Evolutionary conservation across 1,140 invertebrate species (phyloP).

Genomic region (Coptotermes formosanus): DNA sequence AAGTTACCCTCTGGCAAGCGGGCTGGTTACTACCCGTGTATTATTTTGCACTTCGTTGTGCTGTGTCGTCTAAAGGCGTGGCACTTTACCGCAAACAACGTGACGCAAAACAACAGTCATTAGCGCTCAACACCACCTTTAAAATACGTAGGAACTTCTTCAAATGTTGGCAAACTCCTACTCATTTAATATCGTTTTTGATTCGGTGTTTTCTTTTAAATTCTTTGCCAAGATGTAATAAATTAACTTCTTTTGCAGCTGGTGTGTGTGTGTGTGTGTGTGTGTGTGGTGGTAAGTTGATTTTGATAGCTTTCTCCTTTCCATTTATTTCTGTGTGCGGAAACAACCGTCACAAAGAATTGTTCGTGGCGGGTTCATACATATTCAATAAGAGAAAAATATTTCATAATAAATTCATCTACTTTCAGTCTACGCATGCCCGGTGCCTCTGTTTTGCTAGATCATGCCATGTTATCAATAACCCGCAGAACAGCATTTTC

Average conservation of each 20-base stretch:
- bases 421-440: no score
- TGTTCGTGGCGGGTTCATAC: no score
- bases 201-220: not conserved
- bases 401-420: no score
- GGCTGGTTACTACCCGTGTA: not conserved
- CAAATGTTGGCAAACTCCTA: not conserved
- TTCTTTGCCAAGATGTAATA: not conserved
- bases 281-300: not conserved
- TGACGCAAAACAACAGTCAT: not conserved
- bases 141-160: not conserved
- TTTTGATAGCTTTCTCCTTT: not conserved
- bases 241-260: not conserved
- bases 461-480: no score
- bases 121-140: not conserved
- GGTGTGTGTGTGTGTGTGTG: not conserved
- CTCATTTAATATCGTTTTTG: not conserved
- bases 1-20: no score
- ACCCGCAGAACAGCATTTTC: no score
- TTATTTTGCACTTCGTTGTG: not conserved
- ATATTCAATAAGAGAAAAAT: no score
- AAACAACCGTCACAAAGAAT: no score
- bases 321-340: no score
- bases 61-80: not conserved
- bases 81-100: not conserved
- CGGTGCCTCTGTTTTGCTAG: no score